These are phyloP conservation scores for Drosophila mauritiana DNA, from an alignment of 1,140 invertebrate species.

Conservation along the genomic window DNA sequence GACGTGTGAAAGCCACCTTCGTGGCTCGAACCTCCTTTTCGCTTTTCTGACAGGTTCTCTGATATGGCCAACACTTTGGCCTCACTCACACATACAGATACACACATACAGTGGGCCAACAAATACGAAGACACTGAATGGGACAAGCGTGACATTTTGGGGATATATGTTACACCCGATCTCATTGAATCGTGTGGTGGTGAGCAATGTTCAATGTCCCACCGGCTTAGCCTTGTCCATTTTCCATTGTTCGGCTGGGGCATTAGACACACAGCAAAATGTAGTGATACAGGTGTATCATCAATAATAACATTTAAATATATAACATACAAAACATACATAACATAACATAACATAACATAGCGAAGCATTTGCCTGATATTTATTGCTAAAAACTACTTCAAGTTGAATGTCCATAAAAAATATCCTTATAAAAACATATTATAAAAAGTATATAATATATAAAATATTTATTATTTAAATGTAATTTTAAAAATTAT, in stretches of 20 bases:
- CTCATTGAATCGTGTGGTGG: slow-evolving; percentile 24
- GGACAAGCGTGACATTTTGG: slow-evolving; percentile 32
- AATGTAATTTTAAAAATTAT: too few species aligned
- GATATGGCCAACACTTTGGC: slow-evolving; percentile 17
- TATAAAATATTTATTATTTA: too few species aligned
- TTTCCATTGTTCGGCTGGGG: slow-evolving; percentile 30
- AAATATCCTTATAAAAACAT: too few species aligned
- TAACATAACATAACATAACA: neutral
- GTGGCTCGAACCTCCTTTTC: slow-evolving; percentile 9
- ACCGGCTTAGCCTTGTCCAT: slow-evolving; percentile 38
- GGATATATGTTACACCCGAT: slow-evolving; percentile 32
- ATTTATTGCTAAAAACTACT: too few species aligned
- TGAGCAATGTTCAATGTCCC: slow-evolving; percentile 24
- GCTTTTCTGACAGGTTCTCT: slow-evolving; percentile 26
- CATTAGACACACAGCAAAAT: slow-evolving; percentile 16
- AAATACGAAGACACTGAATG: slow-evolving; percentile 13
- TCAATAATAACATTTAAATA: too few species aligned
- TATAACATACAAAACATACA: neutral
- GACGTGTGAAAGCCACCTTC: slow-evolving; percentile 46
- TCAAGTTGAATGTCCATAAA: too few species aligned
- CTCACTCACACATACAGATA: slow-evolving; percentile 6
- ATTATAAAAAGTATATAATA: too few species aligned
- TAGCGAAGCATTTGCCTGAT: too few species aligned
- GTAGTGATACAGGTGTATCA: neutral
- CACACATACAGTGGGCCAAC: slow-evolving; percentile 2